Evolutionary conservation across 2,888 invertebrate genomes (phyloP), one percentile per base, ranked within the genome.

Genomic region (Patella pellucida): DNA sequence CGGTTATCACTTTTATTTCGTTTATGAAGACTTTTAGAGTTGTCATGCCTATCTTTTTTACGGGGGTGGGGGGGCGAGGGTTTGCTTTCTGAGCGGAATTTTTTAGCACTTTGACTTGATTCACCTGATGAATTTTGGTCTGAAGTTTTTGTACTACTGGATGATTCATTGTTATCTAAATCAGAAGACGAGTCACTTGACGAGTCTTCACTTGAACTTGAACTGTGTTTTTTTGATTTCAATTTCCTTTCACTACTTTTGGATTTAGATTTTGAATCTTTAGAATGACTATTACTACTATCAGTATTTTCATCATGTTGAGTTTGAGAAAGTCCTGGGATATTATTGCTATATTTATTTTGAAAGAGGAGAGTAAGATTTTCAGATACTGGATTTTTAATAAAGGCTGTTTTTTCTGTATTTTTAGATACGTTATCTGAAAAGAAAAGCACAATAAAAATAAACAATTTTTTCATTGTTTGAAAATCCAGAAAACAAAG

Each of bases 341-440:
- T 85, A 85, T 75, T 77, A 79, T 67, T 79, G 41, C 41, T 77
- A 71, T 83, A 82, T 75, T 78, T 80, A 69, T 82, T 85, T 73
- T 83, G 76, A 78, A 86, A 86, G 52, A 83, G 84, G 70, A 82
- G 82, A 70, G 80, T 81, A 51, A 76, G 76, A 78, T 81, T 80
- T 52, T 85, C 83, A 31, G 83, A 78, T 19, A 83, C 75, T 27
- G 85, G 82, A 68, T 85, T 83, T 72, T 83, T 85, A 16, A 85
- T 76, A 76, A 81, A 83, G n/a, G 82, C 79, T 56, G 85, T 82
- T 31, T 83, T 80, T 68, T 80, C 74, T 2, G 52, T 50, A 31
- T 74, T 72, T 54, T 68, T 69, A 3, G 71, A 52, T 23, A 68
- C 56, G 50, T 76, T 75, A 72, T 81, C 80, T 81, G 75, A 41